Percentiles rank a stretch among this genome's conserved stretches.
These are phyloP conservation scores for Formica selysi DNA, from an alignment of 1,140 invertebrate species.

Conservation along the genomic window DNA sequence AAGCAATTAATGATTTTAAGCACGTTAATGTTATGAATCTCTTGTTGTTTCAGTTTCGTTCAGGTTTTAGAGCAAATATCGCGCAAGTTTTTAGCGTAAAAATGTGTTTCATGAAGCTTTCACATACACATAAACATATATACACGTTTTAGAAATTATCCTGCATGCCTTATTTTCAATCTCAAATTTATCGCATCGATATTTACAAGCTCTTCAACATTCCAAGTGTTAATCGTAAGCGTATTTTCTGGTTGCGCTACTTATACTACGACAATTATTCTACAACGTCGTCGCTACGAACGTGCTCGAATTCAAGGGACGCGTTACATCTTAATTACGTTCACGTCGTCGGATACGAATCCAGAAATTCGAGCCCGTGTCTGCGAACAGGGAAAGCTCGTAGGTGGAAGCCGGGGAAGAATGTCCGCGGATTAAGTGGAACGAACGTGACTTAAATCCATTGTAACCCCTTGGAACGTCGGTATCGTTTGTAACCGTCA, in stretches of 20 bases:
- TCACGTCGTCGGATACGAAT: constrained; percentile 64
- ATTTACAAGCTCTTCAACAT: background rate
- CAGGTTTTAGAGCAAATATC: background rate
- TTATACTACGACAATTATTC: constrained; percentile 56
- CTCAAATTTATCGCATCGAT: constrained; percentile 6
- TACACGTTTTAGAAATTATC: background rate
- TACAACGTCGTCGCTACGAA: background rate
- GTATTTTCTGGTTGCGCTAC: background rate
- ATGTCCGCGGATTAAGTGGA: constrained; percentile 72
- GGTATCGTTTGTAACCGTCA: constrained; percentile 76
- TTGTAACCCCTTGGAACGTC: constrained; percentile 72
- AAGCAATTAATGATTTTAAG: background rate
- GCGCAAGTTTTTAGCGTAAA: background rate
- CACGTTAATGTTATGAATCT: background rate
- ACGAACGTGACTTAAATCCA: constrained; percentile 78
- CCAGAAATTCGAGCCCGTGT: constrained; percentile 56
- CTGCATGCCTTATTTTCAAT: background rate
- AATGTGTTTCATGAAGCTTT: background rate
- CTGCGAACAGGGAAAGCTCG: constrained; percentile 44
- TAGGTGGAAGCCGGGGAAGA: constrained; percentile 68
- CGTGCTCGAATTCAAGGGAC: constrained; percentile 55
- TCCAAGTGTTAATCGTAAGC: background rate
- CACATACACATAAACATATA: too few species aligned
- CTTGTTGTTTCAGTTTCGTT: background rate
- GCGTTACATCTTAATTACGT: constrained; percentile 69